Evolutionary conservation across 2,888 invertebrate species (phyloP).

Genomic region (Abscondita cerata): DNA sequence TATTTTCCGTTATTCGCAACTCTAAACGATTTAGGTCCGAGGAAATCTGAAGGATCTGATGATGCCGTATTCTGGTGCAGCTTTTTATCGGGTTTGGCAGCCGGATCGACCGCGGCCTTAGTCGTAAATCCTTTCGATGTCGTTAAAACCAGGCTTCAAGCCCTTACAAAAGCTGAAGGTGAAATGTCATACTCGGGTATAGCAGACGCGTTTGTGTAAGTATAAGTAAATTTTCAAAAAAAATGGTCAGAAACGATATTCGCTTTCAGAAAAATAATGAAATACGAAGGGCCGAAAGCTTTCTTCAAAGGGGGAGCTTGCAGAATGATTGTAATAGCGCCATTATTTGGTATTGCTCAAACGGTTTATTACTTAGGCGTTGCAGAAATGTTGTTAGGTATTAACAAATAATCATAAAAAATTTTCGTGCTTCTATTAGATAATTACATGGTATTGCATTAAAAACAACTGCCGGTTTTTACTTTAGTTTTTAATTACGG

Average conservation of each 20-base stretch:
- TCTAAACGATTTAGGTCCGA: constrained; percentile 85
- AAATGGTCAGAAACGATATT: too few species aligned
- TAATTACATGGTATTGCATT: too few species aligned
- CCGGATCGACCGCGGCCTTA: constrained; percentile 89
- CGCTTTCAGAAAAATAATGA: constrained; percentile 78
- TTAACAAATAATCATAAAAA: constrained; percentile 4
- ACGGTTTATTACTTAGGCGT: constrained; percentile 97
- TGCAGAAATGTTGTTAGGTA: constrained; percentile 74
- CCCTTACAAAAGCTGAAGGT: constrained; percentile 85
- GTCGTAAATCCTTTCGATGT: constrained; percentile 97
- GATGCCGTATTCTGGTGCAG: constrained; percentile 92
- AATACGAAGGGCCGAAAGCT: constrained; percentile 88
- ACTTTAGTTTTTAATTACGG: neutral
- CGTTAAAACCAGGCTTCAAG: constrained; percentile 96
- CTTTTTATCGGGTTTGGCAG: constrained; percentile 88
- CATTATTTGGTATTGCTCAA: constrained; percentile 98
- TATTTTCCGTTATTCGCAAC: constrained; percentile 98
- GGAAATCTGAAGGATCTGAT: constrained; percentile 69
- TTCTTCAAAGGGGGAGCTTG: constrained; percentile 99
- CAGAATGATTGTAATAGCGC: constrained; percentile 97
- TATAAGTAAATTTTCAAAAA: too few species aligned
- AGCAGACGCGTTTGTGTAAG: constrained; percentile 86
- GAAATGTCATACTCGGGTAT: constrained; percentile 89
- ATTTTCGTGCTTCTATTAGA: too few species aligned
- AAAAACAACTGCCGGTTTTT: constrained; percentile 3